Base-by-base conservation (phyloP, 1,140 invertebrate species). In the Sycobia sp. region DNA sequence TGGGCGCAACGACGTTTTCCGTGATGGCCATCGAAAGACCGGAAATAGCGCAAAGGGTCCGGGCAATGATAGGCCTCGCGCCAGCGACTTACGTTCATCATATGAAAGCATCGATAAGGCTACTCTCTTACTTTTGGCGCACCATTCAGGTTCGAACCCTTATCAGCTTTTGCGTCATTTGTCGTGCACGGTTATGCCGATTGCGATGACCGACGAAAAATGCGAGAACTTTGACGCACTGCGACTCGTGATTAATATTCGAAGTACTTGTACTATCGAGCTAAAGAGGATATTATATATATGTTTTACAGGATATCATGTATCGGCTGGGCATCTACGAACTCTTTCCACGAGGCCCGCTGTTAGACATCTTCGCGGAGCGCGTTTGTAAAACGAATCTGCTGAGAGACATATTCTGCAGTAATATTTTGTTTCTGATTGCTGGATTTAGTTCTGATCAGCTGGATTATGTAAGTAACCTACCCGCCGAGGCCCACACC, bases 81-180 rank as follows among this genome's bases (percentile, higher is more conserved):
- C 93, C 93, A 1, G 86, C 93, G 0, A 88, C 87, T 0, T 91
- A 84, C 68, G 83, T 92, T 72, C 81, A 83, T 1, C 78, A 92
- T 59, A 84, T 92, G 2, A 86, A 83, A 71, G 90, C 88, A 62
- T 90, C 91, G 3, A 76, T 90, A 29, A 76, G 80, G 70, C 75
- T 84, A 20, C 57, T 91, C 2, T 85, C 88, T 0, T 85, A 83
- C 25, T 86, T 84, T 64, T 78, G 83, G 11, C 72, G 84, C 25
- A 80, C 87, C 71, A 75, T 87, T 36, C 78, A 86, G 72, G 87
- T 86, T 71, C 13, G 7, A 1, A 25, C n/a, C n/a, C n/a, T n/a
- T n/a, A n/a, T n/a, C n/a, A n/a, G n/a, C n/a, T n/a, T n/a, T n/a
- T n/a, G n/a, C n/a, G n/a, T n/a, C n/a, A n/a, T n/a, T n/a, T n/a